Conservation (phyloP, 1,140 invertebrate species). For the Ditylenchus dipsaci region DNA sequence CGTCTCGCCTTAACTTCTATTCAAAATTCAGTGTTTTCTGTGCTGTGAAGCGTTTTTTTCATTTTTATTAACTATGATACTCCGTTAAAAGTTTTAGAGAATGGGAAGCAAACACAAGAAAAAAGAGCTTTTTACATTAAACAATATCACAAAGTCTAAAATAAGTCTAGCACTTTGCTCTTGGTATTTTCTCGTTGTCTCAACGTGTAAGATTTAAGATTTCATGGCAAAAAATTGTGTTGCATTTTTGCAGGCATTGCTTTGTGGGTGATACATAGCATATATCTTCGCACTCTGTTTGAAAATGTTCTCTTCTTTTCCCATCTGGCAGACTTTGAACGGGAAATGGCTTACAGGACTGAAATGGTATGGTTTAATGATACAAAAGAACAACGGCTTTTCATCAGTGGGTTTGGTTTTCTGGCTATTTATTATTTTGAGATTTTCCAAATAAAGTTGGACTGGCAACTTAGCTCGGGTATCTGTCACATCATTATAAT, state of each 20-base stretch:
- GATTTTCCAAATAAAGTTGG: neutral
- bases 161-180: too few species aligned
- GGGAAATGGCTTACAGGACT: slow-evolving; percentile 63
- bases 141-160: too few species aligned
- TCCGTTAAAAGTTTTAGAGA: too few species aligned
- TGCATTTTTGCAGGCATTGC: slow-evolving; percentile 26
- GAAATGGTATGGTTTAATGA: slow-evolving; percentile 60
- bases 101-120: too few species aligned
- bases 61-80: neutral
- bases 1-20: neutral
- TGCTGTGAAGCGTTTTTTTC: neutral
- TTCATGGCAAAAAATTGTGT: neutral
- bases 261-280: slow-evolving; percentile 39
- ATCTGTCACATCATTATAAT: too few species aligned
- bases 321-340: slow-evolving; percentile 62
- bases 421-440: neutral
- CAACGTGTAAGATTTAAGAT: too few species aligned
- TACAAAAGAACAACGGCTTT: neutral
- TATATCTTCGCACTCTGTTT: slow-evolving; percentile 59
- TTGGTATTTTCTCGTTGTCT: too few species aligned
- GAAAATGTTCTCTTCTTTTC: slow-evolving; percentile 64
- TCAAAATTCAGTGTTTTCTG: neutral
- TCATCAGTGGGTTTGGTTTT: neutral
- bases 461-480: neutral
- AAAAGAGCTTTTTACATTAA: too few species aligned